Evolutionary conservation across 2,888 invertebrate genomes (phyloP).

Genomic region (Metellina segmentata): DNA sequence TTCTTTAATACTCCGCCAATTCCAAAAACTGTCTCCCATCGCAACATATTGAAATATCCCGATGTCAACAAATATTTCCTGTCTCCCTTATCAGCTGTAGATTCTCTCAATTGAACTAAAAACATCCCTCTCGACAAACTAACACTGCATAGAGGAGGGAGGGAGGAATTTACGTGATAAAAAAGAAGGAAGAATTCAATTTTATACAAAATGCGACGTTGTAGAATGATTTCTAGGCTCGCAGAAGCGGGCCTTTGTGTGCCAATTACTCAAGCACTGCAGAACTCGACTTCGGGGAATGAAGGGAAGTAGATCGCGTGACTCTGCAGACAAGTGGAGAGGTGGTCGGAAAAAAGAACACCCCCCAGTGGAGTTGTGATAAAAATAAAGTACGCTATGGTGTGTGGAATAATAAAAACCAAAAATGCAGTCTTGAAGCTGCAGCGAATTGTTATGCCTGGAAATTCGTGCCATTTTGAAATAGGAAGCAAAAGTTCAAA

Average conservation of each 20-base stretch:
- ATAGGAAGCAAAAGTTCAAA: too few relatives aligned
- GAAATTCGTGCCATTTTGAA: neutral
- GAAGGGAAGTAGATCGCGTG: constrained; percentile 1
- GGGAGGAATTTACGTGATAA: neutral
- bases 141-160: too few relatives aligned
- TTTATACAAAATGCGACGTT: neutral
- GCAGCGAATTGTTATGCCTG: neutral
- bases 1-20: too few relatives aligned
- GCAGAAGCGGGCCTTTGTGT: neutral
- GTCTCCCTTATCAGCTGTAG: neutral
- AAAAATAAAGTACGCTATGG: constrained; percentile 5
- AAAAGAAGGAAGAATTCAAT: neutral
- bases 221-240: neutral
- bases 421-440: neutral
- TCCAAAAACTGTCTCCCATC: too few relatives aligned
- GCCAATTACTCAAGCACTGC: constrained; percentile 25
- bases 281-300: neutral
- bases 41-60: too few relatives aligned
- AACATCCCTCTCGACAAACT: neutral
- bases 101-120: neutral
- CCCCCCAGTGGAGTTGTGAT: constrained; percentile 11
- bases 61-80: too few relatives aligned
- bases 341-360: constrained; percentile 22
- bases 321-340: neutral
- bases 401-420: constrained; percentile 1